Evolutionary conservation across 1,140 invertebrate species (phyloP), one percentile per base, ranked within the genome.

Genomic region (Aphidius ervi): DNA sequence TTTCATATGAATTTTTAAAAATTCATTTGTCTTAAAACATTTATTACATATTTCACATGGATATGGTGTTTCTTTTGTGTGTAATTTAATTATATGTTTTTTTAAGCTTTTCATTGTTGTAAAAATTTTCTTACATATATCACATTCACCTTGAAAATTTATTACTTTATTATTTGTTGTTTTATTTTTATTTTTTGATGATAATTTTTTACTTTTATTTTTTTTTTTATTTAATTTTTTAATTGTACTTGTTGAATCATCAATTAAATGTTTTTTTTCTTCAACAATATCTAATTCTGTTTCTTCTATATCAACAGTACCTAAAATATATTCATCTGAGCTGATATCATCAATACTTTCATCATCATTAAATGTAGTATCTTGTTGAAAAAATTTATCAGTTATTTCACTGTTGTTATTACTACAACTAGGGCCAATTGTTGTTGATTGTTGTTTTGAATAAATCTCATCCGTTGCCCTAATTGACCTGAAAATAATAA

Each of bases 21-120:
- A 73, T 70, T 82, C 67, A 65, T 81, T 65, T 74, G 81, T 71
- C 71, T 83, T 72, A 72, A 88, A 88, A 4, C 77, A 76, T 65
- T 88, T 85, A 10, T 78, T 73, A 65, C 86, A 86, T 4, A 85
- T 67, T 20, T 69, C 61, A 59, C 79, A 79, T 6, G 69, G 61
- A 56, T 68, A 71, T 5, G 75, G 74, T 58, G 64, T 70, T n/a
- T 74, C 72, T n/a, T 70, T 65, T n/a, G 74, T 67, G 43, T 69
- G 68, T 4, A 48, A 31, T 53, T 65, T 67, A 3, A 69, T 61
- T 10, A 57, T 59, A 52, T 69, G 68, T 46, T 64, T 66, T 31
- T 6, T 59, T 41, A 1, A 69, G 42, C 41, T 66, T 67, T 9
- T 65, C 64, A 4, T 63, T 63, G 39, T 64, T 10, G 46, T 10